phyloP scores from a whole-genome alignment of 64 coral and sea anemone genomes.

The Pachyseris speciosa region DNA sequence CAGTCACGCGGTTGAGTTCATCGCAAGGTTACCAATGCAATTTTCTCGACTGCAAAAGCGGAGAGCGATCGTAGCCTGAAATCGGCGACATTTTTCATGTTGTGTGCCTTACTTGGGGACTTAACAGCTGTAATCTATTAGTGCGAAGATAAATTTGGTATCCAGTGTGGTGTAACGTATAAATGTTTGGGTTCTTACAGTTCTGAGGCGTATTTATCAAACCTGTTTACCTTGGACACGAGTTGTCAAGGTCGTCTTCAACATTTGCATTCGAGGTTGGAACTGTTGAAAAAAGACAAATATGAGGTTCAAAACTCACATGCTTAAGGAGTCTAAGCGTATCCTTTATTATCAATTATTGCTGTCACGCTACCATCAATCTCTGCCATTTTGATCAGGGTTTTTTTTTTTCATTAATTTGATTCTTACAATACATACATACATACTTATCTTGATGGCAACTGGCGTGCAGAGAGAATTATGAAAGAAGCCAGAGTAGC shows the following conservation, averaged over 20 bases:
- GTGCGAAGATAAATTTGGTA: neutral
- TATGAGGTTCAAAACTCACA: slow-evolving; percentile 93
- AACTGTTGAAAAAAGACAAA: slow-evolving; percentile 15
- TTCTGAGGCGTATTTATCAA: neutral
- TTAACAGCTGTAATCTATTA: neutral
- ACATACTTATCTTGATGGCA: too few relatives aligned
- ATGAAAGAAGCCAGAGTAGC: too few relatives aligned
- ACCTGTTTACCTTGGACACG: slow-evolving; percentile 15
- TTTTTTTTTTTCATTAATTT: neutral
- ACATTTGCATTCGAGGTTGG: neutral
- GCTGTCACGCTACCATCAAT: too few relatives aligned
- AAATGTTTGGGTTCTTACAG: neutral
- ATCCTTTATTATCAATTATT: slow-evolving; percentile 58
- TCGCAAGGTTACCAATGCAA: too few relatives aligned
- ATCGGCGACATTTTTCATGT: too few relatives aligned
- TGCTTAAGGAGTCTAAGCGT: slow-evolving; percentile 96
- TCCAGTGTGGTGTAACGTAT: neutral
- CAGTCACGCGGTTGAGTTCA: too few relatives aligned
- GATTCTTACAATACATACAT: too few relatives aligned
- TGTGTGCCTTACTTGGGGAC: neutral
- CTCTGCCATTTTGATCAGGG: neutral
- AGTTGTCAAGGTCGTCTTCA: neutral
- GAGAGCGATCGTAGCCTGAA: too few relatives aligned
- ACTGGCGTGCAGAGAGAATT: too few relatives aligned
- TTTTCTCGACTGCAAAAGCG: too few relatives aligned